A percentile compares a stretch with the other conserved stretches of the same genome.
phyloP scores from a whole-genome alignment of 2,888 invertebrate species.

The Neuroscelio doddi region DNA sequence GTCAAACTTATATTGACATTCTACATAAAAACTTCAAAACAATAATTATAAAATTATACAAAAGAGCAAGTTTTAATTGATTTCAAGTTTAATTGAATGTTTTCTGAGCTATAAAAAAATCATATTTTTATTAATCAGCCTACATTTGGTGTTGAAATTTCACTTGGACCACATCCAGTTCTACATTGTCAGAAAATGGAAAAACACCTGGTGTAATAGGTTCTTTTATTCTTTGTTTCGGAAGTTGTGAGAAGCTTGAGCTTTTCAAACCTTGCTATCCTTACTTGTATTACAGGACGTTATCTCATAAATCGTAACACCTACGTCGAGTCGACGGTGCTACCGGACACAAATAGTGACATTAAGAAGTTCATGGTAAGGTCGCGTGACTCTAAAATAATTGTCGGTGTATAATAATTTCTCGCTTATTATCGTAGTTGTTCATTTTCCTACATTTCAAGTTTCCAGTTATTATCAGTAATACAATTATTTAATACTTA shows the following conservation, averaged over 20 bases:
- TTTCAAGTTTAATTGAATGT: no score
- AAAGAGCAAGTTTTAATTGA: no score
- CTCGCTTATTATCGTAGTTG: conserved; percentile 30
- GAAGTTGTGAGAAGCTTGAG: conserved; percentile 24
- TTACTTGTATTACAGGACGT: conserved; percentile 26
- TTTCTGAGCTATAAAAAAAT: no score
- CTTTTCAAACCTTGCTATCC: conserved; percentile 39
- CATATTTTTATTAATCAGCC: no score
- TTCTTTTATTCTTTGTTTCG: conserved; percentile 23
- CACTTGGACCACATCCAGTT: conserved; percentile 36
- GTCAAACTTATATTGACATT: conserved; percentile 42
- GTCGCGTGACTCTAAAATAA: conserved; percentile 49
- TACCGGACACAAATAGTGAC: conserved; percentile 52
- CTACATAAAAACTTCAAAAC: neutral
- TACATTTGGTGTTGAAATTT: conserved; percentile 30
- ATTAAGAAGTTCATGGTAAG: conserved; percentile 53
- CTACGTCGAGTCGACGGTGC: conserved; percentile 40
- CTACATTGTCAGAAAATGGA: conserved; percentile 23
- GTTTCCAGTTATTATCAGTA: conserved; percentile 3
- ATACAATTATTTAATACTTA: no score
- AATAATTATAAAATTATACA: no score
- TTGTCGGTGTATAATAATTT: conserved; percentile 47
- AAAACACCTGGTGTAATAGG: conserved; percentile 32
- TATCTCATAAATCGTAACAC: conserved; percentile 54
- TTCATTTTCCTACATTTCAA: conserved; percentile 13